phyloP scores from a whole-genome alignment of 2,888 invertebrate genomes.

The Orchestes rusci region DNA sequence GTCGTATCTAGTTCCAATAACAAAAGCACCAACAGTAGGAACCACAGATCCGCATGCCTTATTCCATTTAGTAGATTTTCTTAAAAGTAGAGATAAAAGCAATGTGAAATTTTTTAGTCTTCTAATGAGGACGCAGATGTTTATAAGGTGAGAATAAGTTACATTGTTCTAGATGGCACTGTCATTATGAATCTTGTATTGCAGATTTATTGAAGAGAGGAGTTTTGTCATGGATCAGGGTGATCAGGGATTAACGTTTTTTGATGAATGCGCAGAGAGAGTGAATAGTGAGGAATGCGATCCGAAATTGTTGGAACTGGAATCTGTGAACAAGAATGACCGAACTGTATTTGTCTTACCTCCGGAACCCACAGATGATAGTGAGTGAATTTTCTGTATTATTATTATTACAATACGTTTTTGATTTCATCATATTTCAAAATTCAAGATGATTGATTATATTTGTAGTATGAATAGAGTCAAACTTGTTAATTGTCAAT shows the following conservation, averaged over 20 bases:
- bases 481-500: background rate
- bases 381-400: constrained; percentile 23
- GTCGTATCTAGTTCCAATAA: constrained; percentile 82
- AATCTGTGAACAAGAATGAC: constrained; percentile 73
- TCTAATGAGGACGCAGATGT: constrained; percentile 93
- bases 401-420: no score
- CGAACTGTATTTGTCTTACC: constrained; percentile 92
- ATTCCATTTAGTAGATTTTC: constrained; percentile 87
- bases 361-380: constrained; percentile 64
- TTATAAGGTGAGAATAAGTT: constrained; percentile 56
- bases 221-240: constrained; percentile 94
- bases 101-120: constrained; percentile 84
- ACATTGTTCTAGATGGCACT: background rate
- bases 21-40: constrained; percentile 85
- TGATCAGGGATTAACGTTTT: constrained; percentile 91
- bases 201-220: constrained; percentile 88
- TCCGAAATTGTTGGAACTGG: constrained; percentile 71
- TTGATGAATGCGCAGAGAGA: constrained; percentile 94
- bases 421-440: no score
- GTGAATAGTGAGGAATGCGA: constrained; percentile 50
- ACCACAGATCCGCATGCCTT: constrained; percentile 93
- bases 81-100: constrained; percentile 82
- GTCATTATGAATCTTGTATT: background rate
- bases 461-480: no score
- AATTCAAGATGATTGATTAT: no score